phyloP scores from a whole-genome alignment of 2,113 vertebrate species.

The Pavo muticus region DNA sequence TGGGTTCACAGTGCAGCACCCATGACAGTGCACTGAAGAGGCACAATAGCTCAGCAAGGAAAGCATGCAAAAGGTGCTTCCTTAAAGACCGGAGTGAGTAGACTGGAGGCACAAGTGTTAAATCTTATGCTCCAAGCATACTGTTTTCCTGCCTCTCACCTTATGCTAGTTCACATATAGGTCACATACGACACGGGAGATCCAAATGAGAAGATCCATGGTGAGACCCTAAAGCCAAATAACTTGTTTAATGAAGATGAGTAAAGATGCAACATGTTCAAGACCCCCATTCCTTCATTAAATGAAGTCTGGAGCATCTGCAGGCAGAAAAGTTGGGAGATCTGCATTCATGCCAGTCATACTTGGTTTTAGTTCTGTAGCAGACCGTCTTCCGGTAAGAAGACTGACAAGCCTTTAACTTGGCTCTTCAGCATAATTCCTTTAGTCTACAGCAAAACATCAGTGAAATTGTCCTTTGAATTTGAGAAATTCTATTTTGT shows the following conservation, averaged over 20 bases:
- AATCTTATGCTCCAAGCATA: not conserved
- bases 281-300: not conserved
- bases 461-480: not conserved
- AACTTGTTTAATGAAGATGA: not conserved
- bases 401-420: not conserved
- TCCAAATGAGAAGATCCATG: not conserved
- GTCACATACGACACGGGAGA: not conserved
- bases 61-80: fast-evolving
- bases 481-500: not conserved
- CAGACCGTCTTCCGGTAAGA: not conserved
- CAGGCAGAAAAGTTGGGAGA: not conserved
- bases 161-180: not conserved
- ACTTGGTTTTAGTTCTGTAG: not conserved
- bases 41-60: fast-evolving
- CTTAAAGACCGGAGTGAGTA: not conserved
- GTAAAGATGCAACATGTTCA: not conserved
- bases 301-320: not conserved
- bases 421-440: not conserved
- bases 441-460: not conserved
- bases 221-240: not conserved
- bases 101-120: not conserved
- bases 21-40: fast-evolving
- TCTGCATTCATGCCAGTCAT: not conserved
- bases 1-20: not conserved
- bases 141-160: not conserved